Evolutionary conservation across 2,888 invertebrate genomes (phyloP), one percentile per base, ranked within the genome.

Genomic region (Platycheirus rosarum): DNA sequence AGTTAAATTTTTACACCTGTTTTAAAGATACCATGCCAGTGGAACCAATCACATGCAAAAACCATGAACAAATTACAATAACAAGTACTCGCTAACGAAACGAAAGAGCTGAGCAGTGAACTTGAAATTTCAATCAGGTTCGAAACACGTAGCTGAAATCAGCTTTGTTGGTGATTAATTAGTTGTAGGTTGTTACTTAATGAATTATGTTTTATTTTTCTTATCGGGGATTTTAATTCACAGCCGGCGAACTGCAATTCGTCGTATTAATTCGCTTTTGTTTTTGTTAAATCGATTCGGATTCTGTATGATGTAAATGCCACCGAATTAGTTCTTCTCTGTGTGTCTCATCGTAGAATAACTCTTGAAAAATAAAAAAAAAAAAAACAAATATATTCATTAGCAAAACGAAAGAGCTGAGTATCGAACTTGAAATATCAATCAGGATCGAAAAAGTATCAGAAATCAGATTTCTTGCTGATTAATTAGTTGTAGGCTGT

Each of bases 1-100:
- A 29, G 20, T 9, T 26, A n/a, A 32, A 29, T 51, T 29, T 62
- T 48, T 74, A 80, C 80, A 80, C 80, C 69, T 79, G 68, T 74
- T 69, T 75, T 32, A 8, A 29, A 60, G n/a, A n/a, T 60, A 29
- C 44, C 11, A 4, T 20, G 16, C 13, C 37, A 1, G 8, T 23
- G 23, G 8, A 23, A 2, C n/a, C 37, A 40, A 16, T 57, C 32
- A 35, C 26, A 32, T 20, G 23, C 26, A 37, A 42, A 18, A 2
- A 32, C 29, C 29, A 2, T 2, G 5, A 40, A 16, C 9, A 37
- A 37, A 55, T 9, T 7, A 20, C 46, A 40, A 26, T 7, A 66
- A 18, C 35, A 2, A 4, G n/a, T 11, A 46, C 9, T 29, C 3
- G 11, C 18, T 2, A 35, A 8, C 7, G 32, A 51, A 51, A 51